phyloP scores from a whole-genome alignment of 1,140 invertebrate genomes.

The Neodiprion pinetum region DNA sequence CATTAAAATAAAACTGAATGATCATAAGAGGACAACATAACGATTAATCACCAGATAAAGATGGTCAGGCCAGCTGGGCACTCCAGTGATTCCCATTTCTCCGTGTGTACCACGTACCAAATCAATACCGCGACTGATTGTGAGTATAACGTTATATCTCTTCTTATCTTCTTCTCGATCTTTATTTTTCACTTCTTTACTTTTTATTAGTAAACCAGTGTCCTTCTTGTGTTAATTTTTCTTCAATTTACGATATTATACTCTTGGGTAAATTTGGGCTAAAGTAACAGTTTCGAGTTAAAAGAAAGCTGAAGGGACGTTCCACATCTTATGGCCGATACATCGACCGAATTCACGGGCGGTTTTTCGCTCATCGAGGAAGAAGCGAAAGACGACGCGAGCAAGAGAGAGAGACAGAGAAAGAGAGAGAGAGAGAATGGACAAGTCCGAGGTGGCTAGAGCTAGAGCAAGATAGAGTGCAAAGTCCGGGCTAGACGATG shows the following conservation, averaged over 20 bases:
- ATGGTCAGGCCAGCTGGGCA: conserved; percentile 27
- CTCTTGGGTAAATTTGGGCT: too few species aligned
- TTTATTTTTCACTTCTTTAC: not conserved
- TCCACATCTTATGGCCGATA: too few species aligned
- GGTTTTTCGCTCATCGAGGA: too few species aligned
- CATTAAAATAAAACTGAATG: not conserved
- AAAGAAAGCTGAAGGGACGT: too few species aligned
- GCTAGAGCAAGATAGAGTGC: not conserved
- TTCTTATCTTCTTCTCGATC: not conserved
- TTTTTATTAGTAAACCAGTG: too few species aligned
- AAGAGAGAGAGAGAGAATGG: not conserved
- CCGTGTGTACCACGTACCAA: not conserved
- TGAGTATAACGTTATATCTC: not conserved
- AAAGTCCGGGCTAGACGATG: not conserved
- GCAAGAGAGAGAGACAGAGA: not conserved
- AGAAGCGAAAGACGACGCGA: too few species aligned
- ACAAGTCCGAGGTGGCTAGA: not conserved
- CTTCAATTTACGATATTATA: too few species aligned
- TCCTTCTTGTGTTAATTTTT: too few species aligned
- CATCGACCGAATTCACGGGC: too few species aligned
- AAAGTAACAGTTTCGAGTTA: too few species aligned
- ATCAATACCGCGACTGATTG: not conserved
- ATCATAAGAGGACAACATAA: not conserved
- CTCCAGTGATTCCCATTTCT: conserved; percentile 28
- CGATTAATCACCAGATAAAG: conserved; percentile 23